Evolutionary conservation across 2,888 invertebrate genomes (phyloP).

Genomic region (Eupsilia transversa): DNA sequence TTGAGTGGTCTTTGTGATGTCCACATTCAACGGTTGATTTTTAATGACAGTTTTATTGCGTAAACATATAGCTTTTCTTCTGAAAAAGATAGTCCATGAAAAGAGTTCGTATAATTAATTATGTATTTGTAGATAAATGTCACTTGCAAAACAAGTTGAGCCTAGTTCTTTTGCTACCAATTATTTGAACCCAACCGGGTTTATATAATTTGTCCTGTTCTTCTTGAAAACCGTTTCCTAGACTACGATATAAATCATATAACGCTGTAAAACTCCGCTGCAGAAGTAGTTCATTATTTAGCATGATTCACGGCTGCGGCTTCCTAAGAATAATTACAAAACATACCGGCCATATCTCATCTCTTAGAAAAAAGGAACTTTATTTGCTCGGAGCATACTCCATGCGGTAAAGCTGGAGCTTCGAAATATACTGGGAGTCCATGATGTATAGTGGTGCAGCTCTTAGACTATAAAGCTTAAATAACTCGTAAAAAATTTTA

Average conservation of each 20-base stretch:
- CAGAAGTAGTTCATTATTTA: constrained; percentile 50
- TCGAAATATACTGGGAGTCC: constrained; percentile 10
- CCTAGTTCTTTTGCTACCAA: too few relatives aligned
- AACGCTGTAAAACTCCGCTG: constrained; percentile 32
- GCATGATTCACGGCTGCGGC: constrained; percentile 51
- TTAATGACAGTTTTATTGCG: neutral
- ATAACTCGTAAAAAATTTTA: neutral
- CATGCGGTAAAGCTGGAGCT: constrained; percentile 17
- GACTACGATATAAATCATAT: constrained; percentile 26
- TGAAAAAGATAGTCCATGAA: neutral
- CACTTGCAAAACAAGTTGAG: neutral
- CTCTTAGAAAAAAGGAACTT: constrained; percentile 41
- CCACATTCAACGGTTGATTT: neutral
- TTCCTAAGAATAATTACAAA: constrained; percentile 59
- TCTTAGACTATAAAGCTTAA: neutral
- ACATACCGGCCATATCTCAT: constrained; percentile 50
- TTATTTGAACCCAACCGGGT: neutral
- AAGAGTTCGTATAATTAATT: neutral
- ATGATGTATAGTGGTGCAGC: neutral
- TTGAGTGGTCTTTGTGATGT: neutral
- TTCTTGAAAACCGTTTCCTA: constrained; percentile 12
- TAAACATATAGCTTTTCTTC: neutral
- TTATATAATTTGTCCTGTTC: neutral
- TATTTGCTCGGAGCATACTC: constrained; percentile 22
- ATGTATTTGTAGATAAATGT: neutral